Evolutionary conservation across 2,888 invertebrate species (phyloP).

Genomic region (Exephanes ischioxanthus): DNA sequence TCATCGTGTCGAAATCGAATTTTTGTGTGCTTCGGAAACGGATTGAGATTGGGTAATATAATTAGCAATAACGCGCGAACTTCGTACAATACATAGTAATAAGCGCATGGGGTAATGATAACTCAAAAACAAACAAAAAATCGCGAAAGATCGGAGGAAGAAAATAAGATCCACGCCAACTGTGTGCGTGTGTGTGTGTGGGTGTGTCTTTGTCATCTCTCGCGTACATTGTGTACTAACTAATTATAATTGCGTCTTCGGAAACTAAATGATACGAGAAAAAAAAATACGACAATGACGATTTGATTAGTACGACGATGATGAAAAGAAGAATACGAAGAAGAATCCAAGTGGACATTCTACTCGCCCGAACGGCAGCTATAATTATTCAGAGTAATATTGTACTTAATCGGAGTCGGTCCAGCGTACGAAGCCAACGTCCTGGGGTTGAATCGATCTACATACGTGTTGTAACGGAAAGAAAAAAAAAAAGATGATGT

Average conservation of each 20-base stretch:
- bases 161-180: conserved; percentile 2
- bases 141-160: neutral
- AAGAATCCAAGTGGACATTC: conserved; percentile 39
- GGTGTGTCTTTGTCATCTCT: conserved; percentile 38
- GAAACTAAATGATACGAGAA: conserved; percentile 32
- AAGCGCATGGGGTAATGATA: conserved; percentile 8
- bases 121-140: conserved; percentile 11
- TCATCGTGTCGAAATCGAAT: conserved; percentile 11
- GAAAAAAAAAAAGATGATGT: conserved; percentile 11
- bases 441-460: conserved; percentile 67
- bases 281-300: conserved; percentile 1
- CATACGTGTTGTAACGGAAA: conserved; percentile 14
- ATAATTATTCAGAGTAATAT: conserved; percentile 49
- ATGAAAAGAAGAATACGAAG: conserved; percentile 8
- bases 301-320: conserved; percentile 25
- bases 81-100: conserved; percentile 22
- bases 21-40: conserved; percentile 7
- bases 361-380: conserved; percentile 62
- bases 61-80: conserved; percentile 34
- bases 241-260: conserved; percentile 56
- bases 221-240: conserved; percentile 32
- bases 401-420: conserved; percentile 52
- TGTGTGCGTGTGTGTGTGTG: conserved; percentile 32
- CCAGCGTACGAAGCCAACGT: conserved; percentile 58
- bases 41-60: conserved; percentile 30